Evolutionary conservation across 1,140 invertebrate species (phyloP), one percentile per base, ranked within the genome.

Genomic region (Achatina immaculata): DNA sequence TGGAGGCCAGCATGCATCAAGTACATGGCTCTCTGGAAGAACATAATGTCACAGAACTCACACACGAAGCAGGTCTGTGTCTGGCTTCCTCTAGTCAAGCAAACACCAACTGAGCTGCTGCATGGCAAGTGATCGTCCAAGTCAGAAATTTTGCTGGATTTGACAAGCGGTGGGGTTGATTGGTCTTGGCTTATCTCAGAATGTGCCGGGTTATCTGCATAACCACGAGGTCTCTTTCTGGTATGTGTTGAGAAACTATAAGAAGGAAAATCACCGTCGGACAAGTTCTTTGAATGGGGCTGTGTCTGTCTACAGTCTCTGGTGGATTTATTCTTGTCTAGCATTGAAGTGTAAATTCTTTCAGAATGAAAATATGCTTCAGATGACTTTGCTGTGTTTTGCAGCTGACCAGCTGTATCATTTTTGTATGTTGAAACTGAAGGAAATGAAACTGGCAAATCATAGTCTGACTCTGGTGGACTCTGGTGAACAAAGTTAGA

Each of bases 1-100:
- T 86, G 85, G 7, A 86, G 73, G 55, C 85, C 85, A 65, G 81
- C 81, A 62, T 86, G 85, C 85, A 86, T 86, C 28, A 86, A 65
- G 72, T 84, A 86, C 45, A 86, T 74, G 51, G 85, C 85, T 45
- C 78, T 77, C 66, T 86, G 84, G 69, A 84, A 86, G 71, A 82
- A 86, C 43, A 85, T 31, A 51, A 86, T 86, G 45, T 85, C 78
- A 80, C 85, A 86, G 71, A 84, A 81, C 19, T 66, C 76, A 71
- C 84, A 85, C 71, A 80, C 48, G 45, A 85, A 85, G 19, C 76
- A 78, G n/a, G 48, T 40, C 28, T 76, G 75, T 28, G 83, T 83
- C 76, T 83, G 78, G 28, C 34, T 62, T 19, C 34, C 68, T 36
- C 58, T 34, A 40, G 65, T 69, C 43, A 34, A 40, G 11, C 38